These are phyloP conservation scores for Protobothrops mucrosquamatus DNA, from an alignment of 2,113 vertebrate genomes.

Conservation along the genomic window DNA sequence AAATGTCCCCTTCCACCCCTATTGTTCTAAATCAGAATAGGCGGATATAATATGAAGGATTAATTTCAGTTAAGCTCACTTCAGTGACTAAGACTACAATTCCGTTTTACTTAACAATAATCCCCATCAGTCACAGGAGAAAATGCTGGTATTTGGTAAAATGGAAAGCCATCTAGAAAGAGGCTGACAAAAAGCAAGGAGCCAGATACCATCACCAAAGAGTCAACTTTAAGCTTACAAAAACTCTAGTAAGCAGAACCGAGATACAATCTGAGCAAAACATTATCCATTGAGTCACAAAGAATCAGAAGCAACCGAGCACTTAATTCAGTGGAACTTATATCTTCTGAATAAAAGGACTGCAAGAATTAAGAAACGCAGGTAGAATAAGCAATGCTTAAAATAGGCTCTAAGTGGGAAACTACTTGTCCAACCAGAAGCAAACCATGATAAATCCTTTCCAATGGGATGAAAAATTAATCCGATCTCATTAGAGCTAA, in stretches of 20 bases:
- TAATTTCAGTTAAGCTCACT: neutral
- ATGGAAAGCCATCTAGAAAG: neutral
- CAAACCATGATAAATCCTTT: slow-evolving; percentile 46
- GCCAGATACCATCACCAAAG: neutral
- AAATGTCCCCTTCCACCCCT: neutral
- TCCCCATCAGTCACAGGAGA: neutral
- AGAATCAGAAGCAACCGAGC: neutral
- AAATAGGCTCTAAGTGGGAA: neutral
- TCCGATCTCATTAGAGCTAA: slow-evolving; percentile 42
- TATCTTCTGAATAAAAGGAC: neutral
- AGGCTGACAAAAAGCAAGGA: neutral
- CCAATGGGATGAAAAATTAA: slow-evolving; percentile 34
- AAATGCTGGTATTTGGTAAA: neutral
- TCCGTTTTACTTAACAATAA: neutral
- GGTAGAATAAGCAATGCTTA: slow-evolving; percentile 33
- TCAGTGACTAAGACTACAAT: neutral
- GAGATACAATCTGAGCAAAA: neutral
- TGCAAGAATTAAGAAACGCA: neutral
- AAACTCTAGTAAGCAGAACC: neutral
- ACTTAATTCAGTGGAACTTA: neutral
- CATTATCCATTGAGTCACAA: neutral
- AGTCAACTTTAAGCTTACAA: neutral
- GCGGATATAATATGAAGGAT: neutral
- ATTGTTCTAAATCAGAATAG: neutral
- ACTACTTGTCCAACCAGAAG: neutral